Evolutionary conservation across 2,797 vertebrate species (phyloP), one percentile per base, ranked within the genome.

Genomic region (Esox lucius): DNA sequence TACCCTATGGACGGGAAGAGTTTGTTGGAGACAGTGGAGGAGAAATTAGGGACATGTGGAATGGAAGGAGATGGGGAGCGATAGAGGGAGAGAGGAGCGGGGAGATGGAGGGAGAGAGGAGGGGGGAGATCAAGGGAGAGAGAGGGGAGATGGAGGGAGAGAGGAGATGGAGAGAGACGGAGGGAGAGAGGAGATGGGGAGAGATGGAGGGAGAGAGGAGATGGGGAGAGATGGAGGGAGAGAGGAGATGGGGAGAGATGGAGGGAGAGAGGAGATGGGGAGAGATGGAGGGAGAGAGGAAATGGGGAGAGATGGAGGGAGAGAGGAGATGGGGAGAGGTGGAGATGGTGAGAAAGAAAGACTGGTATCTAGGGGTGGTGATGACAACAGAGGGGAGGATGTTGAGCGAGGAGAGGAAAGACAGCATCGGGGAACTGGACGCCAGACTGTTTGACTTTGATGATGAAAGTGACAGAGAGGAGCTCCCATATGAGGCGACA

Each of bases 391-490:
- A 70, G 24, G 73, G 28, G 0, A 46, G 1, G 64, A 49, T 9
- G 39, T 42, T 17, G 39, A 17, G 22, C 42, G 22, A 3, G 39
- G 35, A 42, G 28, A 76, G 75, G 73, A 82, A 78, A 16, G 87
- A 84, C 49, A 88, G 87, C 8, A 78, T 88, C 0, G 81, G 70
- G 51, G 72, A 87, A 35, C 61, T 91, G 72, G 83, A 91, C 13
- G 81, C 83, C 46, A 77, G 82, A 0, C 87, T 90, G 91, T 91
- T 91, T 76, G 84, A 88, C 74, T 73, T 86, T 28, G 84, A 17
- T 68, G 79, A 80, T 39, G 87, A 86, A 39, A 33, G 35, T 68
- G n/a, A 67, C 3, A 62, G 46, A 46, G 56, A 13, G 28, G 4
- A 24, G 61, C 9, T 24, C 8, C 56, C 6, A 59, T 22, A 11